Evolutionary conservation across 2,797 vertebrate species (phyloP), one percentile per base, ranked within the genome.

Genomic region (Numenius phaeopus): DNA sequence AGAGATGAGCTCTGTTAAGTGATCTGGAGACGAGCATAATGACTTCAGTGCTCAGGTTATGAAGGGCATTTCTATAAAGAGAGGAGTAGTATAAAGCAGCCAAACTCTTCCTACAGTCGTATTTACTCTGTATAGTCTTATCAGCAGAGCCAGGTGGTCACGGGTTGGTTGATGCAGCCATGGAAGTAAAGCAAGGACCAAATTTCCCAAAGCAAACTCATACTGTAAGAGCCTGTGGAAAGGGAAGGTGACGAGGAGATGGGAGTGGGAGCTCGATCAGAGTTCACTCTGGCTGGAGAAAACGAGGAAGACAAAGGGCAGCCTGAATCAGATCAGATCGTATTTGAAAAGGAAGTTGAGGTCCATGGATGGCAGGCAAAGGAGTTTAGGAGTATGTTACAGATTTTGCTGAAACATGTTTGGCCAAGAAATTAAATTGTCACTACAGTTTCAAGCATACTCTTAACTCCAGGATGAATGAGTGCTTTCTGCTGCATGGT

Each of bases 1-100:
- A 85, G 71, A 89, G 81, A 95, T 81, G 90, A 94, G 83, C 76
- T 42, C 75, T 90, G 75, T 83, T 92, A 94, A 96, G 90, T 85
- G 90, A 91, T 83, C 65, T 96, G 91, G 62, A 95, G 93, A 88
- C 1, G 5, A 90, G 85, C 65, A 26, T 62, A 90, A 94, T 76
- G 86, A 92, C 78, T 95, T 92, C 7, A 93, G 59, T 0, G 0
- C 39, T 96, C 15, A 3, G 81, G 83, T 87, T 95, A 72, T 92
- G 92, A 96, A 96, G 95, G 95, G 55, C 89, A 93, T 94, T 93
- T 72, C 86, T 86, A 52, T 79, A 78, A 92, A 94, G 62, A 89
- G 30, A 91, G 17, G 47, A 94, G 73, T 10, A 82, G 55, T 50
- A 71, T 70, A 87, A 87, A 81, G 9, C 69, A 86, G 27, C 34